Evolutionary conservation across 2,797 vertebrate species (phyloP).

Genomic region (Mastacembelus armatus): DNA sequence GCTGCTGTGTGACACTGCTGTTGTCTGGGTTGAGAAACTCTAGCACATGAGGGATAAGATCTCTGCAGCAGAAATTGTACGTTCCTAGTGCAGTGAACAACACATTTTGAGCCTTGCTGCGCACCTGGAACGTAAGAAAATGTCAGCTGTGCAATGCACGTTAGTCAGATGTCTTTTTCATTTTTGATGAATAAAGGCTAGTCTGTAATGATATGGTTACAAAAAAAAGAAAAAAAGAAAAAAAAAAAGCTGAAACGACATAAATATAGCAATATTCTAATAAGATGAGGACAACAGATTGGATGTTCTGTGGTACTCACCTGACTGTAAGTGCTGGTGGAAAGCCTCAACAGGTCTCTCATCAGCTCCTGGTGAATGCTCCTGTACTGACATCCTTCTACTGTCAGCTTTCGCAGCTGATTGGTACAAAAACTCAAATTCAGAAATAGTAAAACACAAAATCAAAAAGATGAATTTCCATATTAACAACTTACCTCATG

Average conservation of each 20-base stretch:
- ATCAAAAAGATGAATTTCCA: accelerated
- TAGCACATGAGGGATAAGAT: constrained; percentile 94
- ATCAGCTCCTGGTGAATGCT: constrained; percentile 93
- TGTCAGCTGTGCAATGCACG: too few relatives aligned
- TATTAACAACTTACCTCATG: constrained; percentile 87
- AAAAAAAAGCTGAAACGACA: background rate
- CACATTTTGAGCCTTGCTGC: constrained; percentile 94
- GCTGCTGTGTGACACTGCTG: constrained; percentile 90
- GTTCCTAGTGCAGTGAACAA: constrained; percentile 94
- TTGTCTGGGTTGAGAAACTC: constrained; percentile 89
- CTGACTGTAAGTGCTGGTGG: constrained; percentile 97
- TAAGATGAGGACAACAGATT: background rate
- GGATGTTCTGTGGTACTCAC: constrained; percentile 71
- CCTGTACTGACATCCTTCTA: constrained; percentile 95
- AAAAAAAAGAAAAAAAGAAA: background rate
- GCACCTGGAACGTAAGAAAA: constrained; percentile 83
- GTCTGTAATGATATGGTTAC: background rate
- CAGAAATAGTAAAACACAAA: background rate
- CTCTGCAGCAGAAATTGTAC: constrained; percentile 97
- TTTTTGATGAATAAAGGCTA: background rate
- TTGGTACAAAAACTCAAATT: constrained; percentile 27
- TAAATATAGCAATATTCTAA: background rate
- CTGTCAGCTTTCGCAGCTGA: constrained; percentile 93
- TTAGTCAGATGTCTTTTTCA: background rate
- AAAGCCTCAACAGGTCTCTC: constrained; percentile 92